Conservation (phyloP, 1,140 invertebrate species). For the Solenopsis invicta region DNA sequence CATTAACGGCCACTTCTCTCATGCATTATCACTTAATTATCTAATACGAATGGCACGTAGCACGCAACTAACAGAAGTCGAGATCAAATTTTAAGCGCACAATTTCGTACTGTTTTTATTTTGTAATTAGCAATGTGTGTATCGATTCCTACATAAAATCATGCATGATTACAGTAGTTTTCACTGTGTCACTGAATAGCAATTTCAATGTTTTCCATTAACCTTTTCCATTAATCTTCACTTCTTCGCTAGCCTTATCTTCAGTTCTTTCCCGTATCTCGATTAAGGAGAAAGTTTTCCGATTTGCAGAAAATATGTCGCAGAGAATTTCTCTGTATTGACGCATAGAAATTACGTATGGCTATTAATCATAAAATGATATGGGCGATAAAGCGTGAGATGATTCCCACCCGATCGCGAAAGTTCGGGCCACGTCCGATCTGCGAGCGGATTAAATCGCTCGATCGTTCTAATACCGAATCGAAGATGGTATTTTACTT, state of each 20-base stretch:
- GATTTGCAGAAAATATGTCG: constrained; percentile 20
- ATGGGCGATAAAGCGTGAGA: background rate
- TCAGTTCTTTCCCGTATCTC: background rate
- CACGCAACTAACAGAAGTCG: constrained; percentile 19
- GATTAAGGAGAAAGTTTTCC: constrained; percentile 46
- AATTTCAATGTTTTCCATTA: constrained; percentile 11
- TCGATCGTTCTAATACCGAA: constrained; percentile 49
- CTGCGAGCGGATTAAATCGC: background rate
- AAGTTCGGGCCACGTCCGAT: constrained; percentile 48
- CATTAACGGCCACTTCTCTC: constrained; percentile 9
- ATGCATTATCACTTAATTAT: constrained; percentile 30
- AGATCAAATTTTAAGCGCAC: background rate
- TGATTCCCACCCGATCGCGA: constrained; percentile 46
- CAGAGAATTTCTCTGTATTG: constrained; percentile 32
- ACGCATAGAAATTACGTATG: constrained; percentile 1
- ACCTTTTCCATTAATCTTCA: constrained; percentile 24
- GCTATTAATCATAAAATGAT: constrained; percentile 28
- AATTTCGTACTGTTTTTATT: background rate
- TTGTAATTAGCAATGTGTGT: background rate
- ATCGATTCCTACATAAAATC: constrained; percentile 17
- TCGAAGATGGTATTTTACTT: constrained; percentile 59
- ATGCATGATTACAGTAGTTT: constrained; percentile 56
- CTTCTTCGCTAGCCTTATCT: background rate
- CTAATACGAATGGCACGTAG: constrained; percentile 19
- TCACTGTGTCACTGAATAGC: constrained; percentile 59